phyloP scores from a whole-genome alignment of 2,888 invertebrate species.

The Flabesymbios commensalis region DNA sequence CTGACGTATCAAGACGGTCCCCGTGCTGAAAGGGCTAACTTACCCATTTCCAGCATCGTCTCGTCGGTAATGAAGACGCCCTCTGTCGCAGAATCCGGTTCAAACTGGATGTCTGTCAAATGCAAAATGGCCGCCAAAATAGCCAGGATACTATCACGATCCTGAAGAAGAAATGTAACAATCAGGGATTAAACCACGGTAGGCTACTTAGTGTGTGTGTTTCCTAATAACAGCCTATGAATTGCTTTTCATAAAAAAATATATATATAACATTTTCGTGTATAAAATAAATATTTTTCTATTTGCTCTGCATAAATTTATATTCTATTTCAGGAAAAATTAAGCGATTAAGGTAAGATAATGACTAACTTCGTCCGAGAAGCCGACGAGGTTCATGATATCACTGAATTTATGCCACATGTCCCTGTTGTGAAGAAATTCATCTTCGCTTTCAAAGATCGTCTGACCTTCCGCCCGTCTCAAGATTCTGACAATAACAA shows the following conservation, averaged over 20 bases:
- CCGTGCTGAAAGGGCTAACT: slow-evolving; percentile 22
- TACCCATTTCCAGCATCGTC: slow-evolving; percentile 37
- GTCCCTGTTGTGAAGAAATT: slow-evolving; percentile 20
- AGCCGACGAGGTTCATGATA: slow-evolving; percentile 39
- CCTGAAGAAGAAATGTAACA: slow-evolving; percentile 39
- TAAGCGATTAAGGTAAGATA: too few relatives aligned
- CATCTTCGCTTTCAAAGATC: slow-evolving; percentile 21
- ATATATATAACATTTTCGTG: too few relatives aligned
- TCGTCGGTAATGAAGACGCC: slow-evolving; percentile 46
- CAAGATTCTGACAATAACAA: slow-evolving; percentile 29
- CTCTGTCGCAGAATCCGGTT: slow-evolving; percentile 44
- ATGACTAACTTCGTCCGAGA: slow-evolving; percentile 36
- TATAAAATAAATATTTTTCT: too few relatives aligned
- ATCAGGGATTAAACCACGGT: too few relatives aligned
- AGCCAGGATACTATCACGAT: slow-evolving; percentile 46
- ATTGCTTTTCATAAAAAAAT: too few relatives aligned
- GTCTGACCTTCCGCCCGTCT: slow-evolving; percentile 12
- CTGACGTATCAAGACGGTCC: too few relatives aligned
- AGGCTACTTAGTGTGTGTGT: too few relatives aligned
- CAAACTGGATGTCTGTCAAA: slow-evolving; percentile 52
- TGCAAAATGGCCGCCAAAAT: slow-evolving; percentile 53
- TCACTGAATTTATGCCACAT: slow-evolving; percentile 33
- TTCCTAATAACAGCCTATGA: too few relatives aligned
- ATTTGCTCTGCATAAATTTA: too few relatives aligned
- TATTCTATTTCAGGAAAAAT: too few relatives aligned